These are phyloP conservation scores for Megalopta genalis DNA, from an alignment of 1,140 invertebrate genomes.

Conservation along the genomic window DNA sequence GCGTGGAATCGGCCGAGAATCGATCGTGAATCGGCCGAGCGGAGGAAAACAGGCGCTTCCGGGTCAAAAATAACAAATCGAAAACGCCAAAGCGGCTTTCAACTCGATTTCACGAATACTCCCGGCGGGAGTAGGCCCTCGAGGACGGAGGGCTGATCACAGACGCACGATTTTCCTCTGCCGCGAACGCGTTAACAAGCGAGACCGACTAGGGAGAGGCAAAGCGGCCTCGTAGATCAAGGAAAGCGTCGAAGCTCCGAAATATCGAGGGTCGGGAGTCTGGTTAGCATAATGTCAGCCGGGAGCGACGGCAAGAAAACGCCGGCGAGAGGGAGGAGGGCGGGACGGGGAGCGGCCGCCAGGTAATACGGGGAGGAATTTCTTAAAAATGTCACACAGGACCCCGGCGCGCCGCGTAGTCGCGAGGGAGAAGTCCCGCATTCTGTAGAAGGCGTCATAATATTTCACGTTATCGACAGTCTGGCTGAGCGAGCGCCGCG, in stretches of 20 bases:
- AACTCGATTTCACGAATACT: slow-evolving; percentile 16
- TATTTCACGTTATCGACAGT: slow-evolving; percentile 61
- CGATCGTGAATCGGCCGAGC: not conserved
- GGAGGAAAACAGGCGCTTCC: slow-evolving; percentile 1
- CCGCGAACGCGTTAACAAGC: slow-evolving; percentile 39
- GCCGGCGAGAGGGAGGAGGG: not conserved
- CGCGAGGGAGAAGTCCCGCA: slow-evolving; percentile 45
- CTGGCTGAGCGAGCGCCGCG: not conserved
- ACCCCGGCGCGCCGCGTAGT: slow-evolving; percentile 14
- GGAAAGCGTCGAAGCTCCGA: slow-evolving; percentile 61
- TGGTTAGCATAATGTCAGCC: slow-evolving; percentile 77
- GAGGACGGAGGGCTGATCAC: slow-evolving; percentile 1
- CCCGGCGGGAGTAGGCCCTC: not conserved
- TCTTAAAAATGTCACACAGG: slow-evolving; percentile 76
- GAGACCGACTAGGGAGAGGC: slow-evolving; percentile 2
- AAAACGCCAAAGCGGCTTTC: slow-evolving; percentile 16
- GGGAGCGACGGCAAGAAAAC: slow-evolving; percentile 58
- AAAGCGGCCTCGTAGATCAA: slow-evolving; percentile 71
- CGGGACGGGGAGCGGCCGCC: not conserved
- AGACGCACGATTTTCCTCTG: slow-evolving; percentile 6
- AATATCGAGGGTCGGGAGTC: slow-evolving; percentile 70
- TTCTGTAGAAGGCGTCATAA: slow-evolving; percentile 50
- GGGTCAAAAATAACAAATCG: slow-evolving; percentile 27
- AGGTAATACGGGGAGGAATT: slow-evolving; percentile 67
- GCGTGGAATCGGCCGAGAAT: not conserved